phyloP scores from a whole-genome alignment of 2,113 vertebrate genomes.

The Nannospalax galili region DNA sequence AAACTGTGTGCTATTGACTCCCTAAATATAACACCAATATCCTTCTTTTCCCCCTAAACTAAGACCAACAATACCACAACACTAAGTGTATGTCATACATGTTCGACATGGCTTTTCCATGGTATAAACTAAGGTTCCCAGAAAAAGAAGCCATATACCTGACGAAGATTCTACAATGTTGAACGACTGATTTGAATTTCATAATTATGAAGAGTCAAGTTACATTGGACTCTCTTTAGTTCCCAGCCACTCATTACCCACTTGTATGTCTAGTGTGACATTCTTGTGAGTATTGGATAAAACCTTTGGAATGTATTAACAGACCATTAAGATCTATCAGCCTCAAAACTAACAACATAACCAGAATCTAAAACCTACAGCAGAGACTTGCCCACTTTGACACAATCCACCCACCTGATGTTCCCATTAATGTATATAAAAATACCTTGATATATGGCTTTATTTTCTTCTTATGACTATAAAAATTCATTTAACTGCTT shows the following conservation, averaged over 20 bases:
- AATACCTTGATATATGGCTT: neutral
- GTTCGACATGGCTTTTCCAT: neutral
- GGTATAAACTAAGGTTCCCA: neutral
- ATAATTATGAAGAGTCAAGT: neutral
- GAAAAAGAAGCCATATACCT: neutral
- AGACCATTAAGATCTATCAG: neutral
- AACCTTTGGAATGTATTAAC: neutral
- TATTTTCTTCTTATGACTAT: neutral
- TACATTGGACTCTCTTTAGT: neutral
- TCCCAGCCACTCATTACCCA: neutral
- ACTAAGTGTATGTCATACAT: neutral
- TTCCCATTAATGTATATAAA: neutral
- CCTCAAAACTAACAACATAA: neutral
- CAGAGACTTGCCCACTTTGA: neutral
- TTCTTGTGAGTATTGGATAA: neutral
- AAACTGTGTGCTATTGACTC: neutral
- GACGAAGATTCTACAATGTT: neutral
- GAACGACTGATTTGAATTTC: neutral
- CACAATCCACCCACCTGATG: too few species aligned
- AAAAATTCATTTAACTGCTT: neutral
- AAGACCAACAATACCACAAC: neutral
- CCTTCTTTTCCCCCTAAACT: neutral
- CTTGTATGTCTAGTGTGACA: neutral
- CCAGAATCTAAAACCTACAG: neutral
- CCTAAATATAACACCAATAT: slow-evolving; percentile 1